Evolutionary conservation across 2,113 vertebrate genomes (phyloP), one percentile per base, ranked within the genome.

Genomic region (human (Homo sapiens)): DNA sequence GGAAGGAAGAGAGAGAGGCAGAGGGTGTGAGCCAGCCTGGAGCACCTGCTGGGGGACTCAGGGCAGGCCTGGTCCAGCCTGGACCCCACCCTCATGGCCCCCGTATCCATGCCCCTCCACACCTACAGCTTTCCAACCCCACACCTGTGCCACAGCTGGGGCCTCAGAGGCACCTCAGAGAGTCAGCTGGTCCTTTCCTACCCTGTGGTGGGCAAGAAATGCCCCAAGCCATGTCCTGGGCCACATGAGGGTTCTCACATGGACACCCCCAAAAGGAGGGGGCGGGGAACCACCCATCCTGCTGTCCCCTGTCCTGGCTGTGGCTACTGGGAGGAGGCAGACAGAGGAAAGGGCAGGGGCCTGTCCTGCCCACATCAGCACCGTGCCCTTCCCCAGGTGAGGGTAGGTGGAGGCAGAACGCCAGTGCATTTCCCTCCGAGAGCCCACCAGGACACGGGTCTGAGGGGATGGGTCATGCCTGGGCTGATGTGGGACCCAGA

Each of bases 61-160:
- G 10, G 35, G 86, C 35, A 7, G 32, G 35, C 70, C 20, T 17
- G 43, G n/a, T 2, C 8, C 32, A 17, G 8, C 11, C 18, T 0
- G 10, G 45, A 35, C 70, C 17, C 18, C 35, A 38, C 70, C 70
- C n/a, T 72, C 70, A 18, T 2, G 48, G 13, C 38, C 12, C 45
- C n/a, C 8, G 4, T 32, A 4, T 14, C 27, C 25, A 18, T 45
- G 43, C 6, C 20, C 57, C 45, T 8, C 2, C 22, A 35, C 84
- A 5, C 6, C 27, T 1, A 0, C 0, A 43, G n/a, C 55, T 30
- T 75, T 48, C 38, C 12, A 1, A 7, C 1, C 14, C 1, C 30
- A 23, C 17, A 7, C 30, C 43, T 17, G 6, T 0, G 22, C 3
- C 16, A 3, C 5, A 75, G 48, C 45, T 12, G 35, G 13, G 14